phyloP scores from a whole-genome alignment of 2,797 vertebrate genomes.

The Cottoperca gobio region DNA sequence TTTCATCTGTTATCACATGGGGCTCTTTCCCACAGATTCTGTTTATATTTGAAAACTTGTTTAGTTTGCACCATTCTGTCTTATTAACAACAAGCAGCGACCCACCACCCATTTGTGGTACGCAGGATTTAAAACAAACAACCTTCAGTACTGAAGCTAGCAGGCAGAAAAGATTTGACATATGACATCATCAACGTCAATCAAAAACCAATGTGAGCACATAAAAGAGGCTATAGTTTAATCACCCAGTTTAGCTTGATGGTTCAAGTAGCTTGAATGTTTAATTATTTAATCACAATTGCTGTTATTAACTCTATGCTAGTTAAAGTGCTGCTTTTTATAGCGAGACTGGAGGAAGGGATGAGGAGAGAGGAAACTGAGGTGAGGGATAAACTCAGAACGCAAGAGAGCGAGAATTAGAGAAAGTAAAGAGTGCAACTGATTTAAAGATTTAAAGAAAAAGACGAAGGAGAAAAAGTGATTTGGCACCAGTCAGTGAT shows the following conservation, averaged over 20 bases:
- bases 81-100: background rate
- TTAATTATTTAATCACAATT: background rate
- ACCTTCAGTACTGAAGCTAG: background rate
- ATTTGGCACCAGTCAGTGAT: background rate
- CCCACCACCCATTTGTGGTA: background rate
- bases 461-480: background rate
- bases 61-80: background rate
- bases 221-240: background rate
- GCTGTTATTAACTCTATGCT: background rate
- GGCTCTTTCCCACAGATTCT: background rate
- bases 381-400: background rate
- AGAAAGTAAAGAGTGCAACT: background rate
- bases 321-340: background rate
- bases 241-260: background rate
- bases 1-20: background rate
- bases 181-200: background rate
- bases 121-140: background rate
- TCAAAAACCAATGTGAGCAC: background rate
- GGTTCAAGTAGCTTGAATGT: background rate
- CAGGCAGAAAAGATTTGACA: background rate
- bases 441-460: background rate
- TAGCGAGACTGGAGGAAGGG: too few relatives aligned
- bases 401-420: background rate
- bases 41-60: background rate
- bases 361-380: background rate